Percentiles rank a stretch among this genome's conserved stretches.
Evolutionary conservation across 2,113 vertebrate genomes (phyloP).

Genomic region (Aegypius monachus): DNA sequence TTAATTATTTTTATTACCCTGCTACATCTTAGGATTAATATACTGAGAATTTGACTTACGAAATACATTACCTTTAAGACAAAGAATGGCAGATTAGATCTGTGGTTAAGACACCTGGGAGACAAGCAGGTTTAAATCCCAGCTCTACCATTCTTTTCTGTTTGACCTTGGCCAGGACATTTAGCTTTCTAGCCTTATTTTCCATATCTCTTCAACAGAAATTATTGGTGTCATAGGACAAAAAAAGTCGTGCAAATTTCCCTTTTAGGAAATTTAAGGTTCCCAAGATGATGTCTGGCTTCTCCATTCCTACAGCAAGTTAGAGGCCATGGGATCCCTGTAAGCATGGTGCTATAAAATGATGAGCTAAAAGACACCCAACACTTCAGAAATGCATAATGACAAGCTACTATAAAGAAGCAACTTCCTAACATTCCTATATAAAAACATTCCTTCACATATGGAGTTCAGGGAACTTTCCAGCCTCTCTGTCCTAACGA

Average conservation of each 20-base stretch:
- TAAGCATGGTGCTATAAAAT: background rate
- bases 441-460: background rate
- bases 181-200: background rate
- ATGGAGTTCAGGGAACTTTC: background rate
- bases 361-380: background rate
- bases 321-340: background rate
- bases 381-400: background rate
- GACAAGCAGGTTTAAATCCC: slow-evolving; percentile 20
- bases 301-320: background rate
- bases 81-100: slow-evolving; percentile 31
- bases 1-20: slow-evolving; percentile 58
- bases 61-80: slow-evolving; percentile 49
- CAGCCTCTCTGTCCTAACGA: background rate
- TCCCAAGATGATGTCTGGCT: background rate
- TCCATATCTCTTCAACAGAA: background rate
- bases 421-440: background rate
- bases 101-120: slow-evolving; percentile 20
- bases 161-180: slow-evolving; percentile 24
- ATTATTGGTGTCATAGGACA: background rate
- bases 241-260: background rate
- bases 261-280: background rate
- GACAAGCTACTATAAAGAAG: background rate
- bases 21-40: slow-evolving; percentile 30
- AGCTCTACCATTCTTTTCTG: background rate
- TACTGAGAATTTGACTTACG: slow-evolving; percentile 24